A percentile compares a stretch with the other conserved stretches of the same genome.
Evolutionary conservation across 1,140 invertebrate genomes (phyloP).

Genomic region (Polyergus mexicanus): DNA sequence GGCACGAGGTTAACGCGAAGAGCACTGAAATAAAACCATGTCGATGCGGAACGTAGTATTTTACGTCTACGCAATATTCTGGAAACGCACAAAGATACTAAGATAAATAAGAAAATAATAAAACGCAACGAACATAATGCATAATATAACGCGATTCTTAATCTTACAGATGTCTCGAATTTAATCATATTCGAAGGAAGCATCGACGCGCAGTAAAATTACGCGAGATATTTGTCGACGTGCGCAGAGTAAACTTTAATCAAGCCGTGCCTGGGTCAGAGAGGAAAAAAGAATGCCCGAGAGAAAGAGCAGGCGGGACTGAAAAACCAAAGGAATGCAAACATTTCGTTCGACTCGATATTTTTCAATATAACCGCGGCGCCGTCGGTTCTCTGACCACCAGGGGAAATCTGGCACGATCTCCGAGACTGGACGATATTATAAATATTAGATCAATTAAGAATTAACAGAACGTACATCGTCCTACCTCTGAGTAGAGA

Average conservation of each 20-base stretch:
- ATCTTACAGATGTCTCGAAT: neutral
- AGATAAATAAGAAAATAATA: neutral
- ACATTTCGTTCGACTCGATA: conserved; percentile 77
- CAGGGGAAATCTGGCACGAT: conserved; percentile 80
- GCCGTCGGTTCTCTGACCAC: conserved; percentile 75
- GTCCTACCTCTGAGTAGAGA: conserved; percentile 60
- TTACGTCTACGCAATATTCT: neutral
- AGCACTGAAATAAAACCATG: conserved; percentile 12
- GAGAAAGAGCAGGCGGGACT: conserved; percentile 57
- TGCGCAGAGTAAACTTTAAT: conserved; percentile 77
- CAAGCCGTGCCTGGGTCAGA: conserved; percentile 66
- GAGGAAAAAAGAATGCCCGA: conserved; percentile 65
- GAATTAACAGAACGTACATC: conserved; percentile 75
- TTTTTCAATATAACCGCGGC: conserved; percentile 80
- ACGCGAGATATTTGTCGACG: conserved; percentile 66
- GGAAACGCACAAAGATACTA: neutral
- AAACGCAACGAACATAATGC: neutral
- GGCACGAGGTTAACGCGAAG: neutral
- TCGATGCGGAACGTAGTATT: neutral
- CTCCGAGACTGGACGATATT: conserved; percentile 75
- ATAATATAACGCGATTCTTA: neutral
- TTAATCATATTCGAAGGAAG: conserved; percentile 19
- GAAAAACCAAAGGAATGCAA: conserved; percentile 72
- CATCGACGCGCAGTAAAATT: conserved; percentile 28
- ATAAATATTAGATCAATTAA: conserved; percentile 84